phyloP scores from a whole-genome alignment of 1,140 invertebrate genomes.

The Drosophila neocordata region DNA sequence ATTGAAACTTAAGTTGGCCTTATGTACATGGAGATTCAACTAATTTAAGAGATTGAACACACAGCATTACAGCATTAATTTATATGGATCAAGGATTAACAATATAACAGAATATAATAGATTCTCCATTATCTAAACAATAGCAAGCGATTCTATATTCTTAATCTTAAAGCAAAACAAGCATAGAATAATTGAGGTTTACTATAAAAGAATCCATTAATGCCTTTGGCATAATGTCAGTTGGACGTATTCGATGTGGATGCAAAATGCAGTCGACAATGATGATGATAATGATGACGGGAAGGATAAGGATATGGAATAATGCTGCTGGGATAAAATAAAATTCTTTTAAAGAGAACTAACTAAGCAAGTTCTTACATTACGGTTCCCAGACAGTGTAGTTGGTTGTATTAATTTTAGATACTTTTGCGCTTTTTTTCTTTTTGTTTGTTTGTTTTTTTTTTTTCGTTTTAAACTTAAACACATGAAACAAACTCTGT shows the following conservation, averaged over 20 bases:
- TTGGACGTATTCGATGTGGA: conserved; percentile 1
- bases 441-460: background rate
- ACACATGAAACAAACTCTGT: background rate
- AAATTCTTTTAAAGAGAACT: background rate
- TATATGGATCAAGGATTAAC: background rate
- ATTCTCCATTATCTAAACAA: background rate
- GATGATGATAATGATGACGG: background rate
- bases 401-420: background rate
- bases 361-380: background rate
- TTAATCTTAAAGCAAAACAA: conserved; percentile 4
- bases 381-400: background rate
- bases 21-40: conserved; percentile 2
- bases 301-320: background rate
- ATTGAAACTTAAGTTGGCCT: background rate
- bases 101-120: conserved; percentile 3
- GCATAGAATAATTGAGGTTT: background rate
- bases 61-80: background rate
- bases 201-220: background rate
- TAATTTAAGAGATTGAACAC: conserved; percentile 3
- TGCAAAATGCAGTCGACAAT: too few relatives aligned
- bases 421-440: background rate
- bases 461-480: background rate
- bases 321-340: background rate
- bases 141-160: background rate
- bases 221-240: background rate